Base-by-base conservation (phyloP, 2,797 vertebrate genomes). In the Paedocypris micromegethes region DNA sequence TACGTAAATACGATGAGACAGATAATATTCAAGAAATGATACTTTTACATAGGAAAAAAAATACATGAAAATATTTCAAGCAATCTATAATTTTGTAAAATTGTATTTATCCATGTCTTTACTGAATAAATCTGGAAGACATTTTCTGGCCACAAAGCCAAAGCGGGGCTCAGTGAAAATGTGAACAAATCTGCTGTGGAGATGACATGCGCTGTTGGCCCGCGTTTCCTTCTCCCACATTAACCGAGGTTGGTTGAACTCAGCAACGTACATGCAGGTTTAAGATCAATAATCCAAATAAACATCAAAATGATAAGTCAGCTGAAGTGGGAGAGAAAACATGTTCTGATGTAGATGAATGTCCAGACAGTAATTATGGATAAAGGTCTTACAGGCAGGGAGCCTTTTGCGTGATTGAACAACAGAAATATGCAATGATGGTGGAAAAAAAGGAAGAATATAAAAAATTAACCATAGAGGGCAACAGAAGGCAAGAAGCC, bases 101-200 rank as follows among this genome's bases (percentile, higher is more conserved):
- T 57, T 60, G 70, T 78, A 73, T 75, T 78, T 66, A 67, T 70
- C 50, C 58, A 5, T 56, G 23, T 62, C 67, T 43, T 61, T 38
- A 45, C 50, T 43, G 56, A 5, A 45, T 63, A 48, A 60, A 64
- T 75, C 73, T 79, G 72, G 73, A 76, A 77, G 72, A 70, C 45
- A 77, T 77, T 77, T 74, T 57, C 69, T 71, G 68, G 66, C 73
- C 76, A 59, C 78, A 78, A 77, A 75, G 63, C 76, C 72, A 76
- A 59, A 72, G 68, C 64, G 64, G 61, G 73, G 70, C 63, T 77
- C 72, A 76, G 66, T 63, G 70, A 72, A 76, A 72, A 72, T 74
- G 37, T 58, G 48, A 69, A 72, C 65, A 72, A 51, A 70, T 65
- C 55, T 23, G 40, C 46, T 58, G 72, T 44, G 2, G 53, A 72